phyloP scores from a whole-genome alignment of 2,888 invertebrate genomes.

The Ornithoptera priamus region DNA sequence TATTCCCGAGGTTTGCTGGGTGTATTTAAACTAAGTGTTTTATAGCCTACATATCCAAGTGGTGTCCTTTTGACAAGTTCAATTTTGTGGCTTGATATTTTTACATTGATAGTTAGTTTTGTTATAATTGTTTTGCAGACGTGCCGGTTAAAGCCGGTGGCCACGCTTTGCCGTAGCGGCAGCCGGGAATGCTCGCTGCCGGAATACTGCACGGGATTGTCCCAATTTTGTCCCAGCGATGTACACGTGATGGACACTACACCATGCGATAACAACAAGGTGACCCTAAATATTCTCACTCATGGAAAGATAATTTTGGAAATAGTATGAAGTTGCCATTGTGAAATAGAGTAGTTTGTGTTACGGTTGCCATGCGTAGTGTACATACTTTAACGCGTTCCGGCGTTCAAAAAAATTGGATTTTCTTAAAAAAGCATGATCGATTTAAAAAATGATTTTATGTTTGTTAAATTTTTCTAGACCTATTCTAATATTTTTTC shows the following conservation, averaged over 20 bases:
- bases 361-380: background rate
- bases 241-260: conserved; percentile 85
- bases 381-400: background rate
- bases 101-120: background rate
- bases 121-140: conserved; percentile 2
- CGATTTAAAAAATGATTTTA: no score
- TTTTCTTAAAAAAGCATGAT: no score
- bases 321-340: background rate
- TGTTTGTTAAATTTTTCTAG: background rate
- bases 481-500: background rate
- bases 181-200: conserved; percentile 92
- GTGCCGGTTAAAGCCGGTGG: conserved; percentile 1
- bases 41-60: no score
- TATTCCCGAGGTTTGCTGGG: no score
- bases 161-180: conserved; percentile 40
- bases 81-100: no score
- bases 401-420: background rate
- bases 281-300: background rate
- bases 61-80: no score
- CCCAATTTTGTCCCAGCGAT: conserved; percentile 91
- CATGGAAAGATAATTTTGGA: background rate
- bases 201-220: conserved; percentile 92
- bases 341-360: no score
- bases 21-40: no score
- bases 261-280: conserved; percentile 13